Evolutionary conservation across 2,113 vertebrate species (phyloP).

Genomic region (Megaceryle maxima): DNA sequence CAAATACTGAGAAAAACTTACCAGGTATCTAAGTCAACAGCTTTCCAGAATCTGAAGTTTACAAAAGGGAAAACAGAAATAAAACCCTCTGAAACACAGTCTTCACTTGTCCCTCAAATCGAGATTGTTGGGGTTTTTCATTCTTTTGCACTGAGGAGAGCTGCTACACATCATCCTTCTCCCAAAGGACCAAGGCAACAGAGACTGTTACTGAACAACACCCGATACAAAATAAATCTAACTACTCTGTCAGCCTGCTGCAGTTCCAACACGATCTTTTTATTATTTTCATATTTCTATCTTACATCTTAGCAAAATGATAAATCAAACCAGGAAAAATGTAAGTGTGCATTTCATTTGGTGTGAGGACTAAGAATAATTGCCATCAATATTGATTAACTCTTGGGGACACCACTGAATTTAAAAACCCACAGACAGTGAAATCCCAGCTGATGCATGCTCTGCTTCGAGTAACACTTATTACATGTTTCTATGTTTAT

Average conservation of each 20-base stretch:
- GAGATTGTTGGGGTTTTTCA: background rate
- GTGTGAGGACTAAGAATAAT: constrained; percentile 56
- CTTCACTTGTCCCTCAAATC: background rate
- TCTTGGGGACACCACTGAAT: constrained; percentile 52
- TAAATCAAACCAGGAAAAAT: background rate
- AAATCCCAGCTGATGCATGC: constrained; percentile 60
- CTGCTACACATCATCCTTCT: background rate
- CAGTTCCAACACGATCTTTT: background rate
- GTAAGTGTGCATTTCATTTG: constrained; percentile 7
- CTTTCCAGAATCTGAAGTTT: background rate
- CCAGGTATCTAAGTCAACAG: background rate
- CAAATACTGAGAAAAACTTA: background rate
- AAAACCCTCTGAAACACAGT: background rate
- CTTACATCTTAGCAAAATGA: background rate
- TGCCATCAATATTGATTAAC: constrained; percentile 71
- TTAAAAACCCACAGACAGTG: constrained; percentile 49
- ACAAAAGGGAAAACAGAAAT: background rate
- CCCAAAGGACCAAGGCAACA: background rate
- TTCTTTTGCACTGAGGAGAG: background rate
- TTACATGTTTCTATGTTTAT: constrained; percentile 62
- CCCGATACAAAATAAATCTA: background rate
- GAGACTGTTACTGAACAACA: background rate
- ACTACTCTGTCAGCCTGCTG: background rate
- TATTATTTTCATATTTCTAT: background rate
- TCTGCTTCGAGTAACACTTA: constrained; percentile 2